Evolutionary conservation across 2,113 vertebrate genomes (phyloP).

Genomic region (Pluvianellus socialis): DNA sequence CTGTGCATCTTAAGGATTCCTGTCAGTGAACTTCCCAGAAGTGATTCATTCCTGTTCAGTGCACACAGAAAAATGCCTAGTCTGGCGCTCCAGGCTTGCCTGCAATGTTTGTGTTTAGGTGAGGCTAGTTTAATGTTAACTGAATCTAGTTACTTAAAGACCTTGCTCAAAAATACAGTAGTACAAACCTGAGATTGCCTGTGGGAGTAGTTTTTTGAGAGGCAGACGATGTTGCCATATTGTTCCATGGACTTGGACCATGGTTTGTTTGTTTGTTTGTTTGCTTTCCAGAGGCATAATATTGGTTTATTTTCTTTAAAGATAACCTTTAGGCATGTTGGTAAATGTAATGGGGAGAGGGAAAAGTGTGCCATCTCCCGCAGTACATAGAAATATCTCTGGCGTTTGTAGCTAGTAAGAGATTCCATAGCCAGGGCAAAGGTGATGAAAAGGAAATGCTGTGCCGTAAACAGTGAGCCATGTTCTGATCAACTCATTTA

Average conservation of each 20-base stretch:
- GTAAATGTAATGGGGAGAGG: not conserved
- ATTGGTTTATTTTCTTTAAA: not conserved
- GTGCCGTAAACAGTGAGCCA: accelerated
- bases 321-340: not conserved
- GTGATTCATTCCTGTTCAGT: not conserved
- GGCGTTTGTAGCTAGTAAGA: not conserved
- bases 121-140: not conserved
- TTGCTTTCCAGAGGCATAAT: not conserved
- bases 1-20: not conserved
- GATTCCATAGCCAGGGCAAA: not conserved
- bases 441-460: not conserved
- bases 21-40: not conserved
- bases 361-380: not conserved
- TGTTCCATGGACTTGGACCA: not conserved
- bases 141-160: not conserved
- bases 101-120: not conserved
- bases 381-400: not conserved
- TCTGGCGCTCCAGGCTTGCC: not conserved
- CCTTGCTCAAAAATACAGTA: not conserved
- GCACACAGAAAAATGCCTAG: not conserved
- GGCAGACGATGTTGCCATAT: not conserved
- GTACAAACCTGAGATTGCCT: not conserved
- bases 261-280: not conserved
- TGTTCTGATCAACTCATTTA: not conserved
- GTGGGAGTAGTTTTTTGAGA: not conserved